Evolutionary conservation across 2,113 vertebrate species (phyloP).

Genomic region (Kryptolebias marmoratus): DNA sequence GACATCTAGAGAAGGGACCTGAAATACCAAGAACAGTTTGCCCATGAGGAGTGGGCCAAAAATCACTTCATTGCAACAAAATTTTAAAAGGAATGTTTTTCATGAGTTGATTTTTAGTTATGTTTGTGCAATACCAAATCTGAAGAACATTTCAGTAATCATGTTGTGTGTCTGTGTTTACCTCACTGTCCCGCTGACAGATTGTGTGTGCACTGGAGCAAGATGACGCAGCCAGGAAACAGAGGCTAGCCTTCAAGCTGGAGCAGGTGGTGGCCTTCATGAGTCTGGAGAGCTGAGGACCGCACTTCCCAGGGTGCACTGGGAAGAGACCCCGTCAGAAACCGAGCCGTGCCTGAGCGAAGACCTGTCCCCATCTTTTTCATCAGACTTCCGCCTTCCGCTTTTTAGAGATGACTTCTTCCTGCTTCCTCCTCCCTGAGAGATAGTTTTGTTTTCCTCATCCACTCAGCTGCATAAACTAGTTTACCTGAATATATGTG

Average conservation of each 20-base stretch:
- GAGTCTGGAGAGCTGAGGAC: slow-evolving; percentile 99
- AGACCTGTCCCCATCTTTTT: slow-evolving; percentile 87
- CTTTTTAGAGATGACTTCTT: slow-evolving; percentile 73
- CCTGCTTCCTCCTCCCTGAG: slow-evolving; percentile 69
- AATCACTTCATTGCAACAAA: too few species aligned
- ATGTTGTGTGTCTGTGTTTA: slow-evolving; percentile 38
- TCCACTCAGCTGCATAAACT: slow-evolving; percentile 84
- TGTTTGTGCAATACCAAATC: too few species aligned
- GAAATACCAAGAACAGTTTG: too few species aligned
- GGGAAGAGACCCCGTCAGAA: slow-evolving; percentile 91
- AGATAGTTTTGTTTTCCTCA: slow-evolving; percentile 72
- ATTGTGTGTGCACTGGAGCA: slow-evolving; percentile 94
- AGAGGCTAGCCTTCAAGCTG: slow-evolving; percentile 98
- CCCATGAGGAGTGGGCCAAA: too few species aligned
- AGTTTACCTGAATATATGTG: slow-evolving; percentile 73
- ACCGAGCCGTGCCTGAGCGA: slow-evolving; percentile 99
- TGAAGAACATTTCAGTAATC: too few species aligned
- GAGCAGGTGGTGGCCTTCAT: slow-evolving; percentile 99
- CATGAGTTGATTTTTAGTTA: not conserved
- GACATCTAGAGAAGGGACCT: too few species aligned
- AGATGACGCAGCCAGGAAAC: slow-evolving; percentile 94
- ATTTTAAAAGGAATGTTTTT: too few species aligned
- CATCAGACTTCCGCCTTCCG: slow-evolving; percentile 75
- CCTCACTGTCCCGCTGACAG: slow-evolving; percentile 72
- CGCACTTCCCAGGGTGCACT: slow-evolving; percentile 93